These are phyloP conservation scores for Lasioglossum vierecki DNA, from an alignment of 2,888 invertebrate genomes.

Conservation along the genomic window DNA sequence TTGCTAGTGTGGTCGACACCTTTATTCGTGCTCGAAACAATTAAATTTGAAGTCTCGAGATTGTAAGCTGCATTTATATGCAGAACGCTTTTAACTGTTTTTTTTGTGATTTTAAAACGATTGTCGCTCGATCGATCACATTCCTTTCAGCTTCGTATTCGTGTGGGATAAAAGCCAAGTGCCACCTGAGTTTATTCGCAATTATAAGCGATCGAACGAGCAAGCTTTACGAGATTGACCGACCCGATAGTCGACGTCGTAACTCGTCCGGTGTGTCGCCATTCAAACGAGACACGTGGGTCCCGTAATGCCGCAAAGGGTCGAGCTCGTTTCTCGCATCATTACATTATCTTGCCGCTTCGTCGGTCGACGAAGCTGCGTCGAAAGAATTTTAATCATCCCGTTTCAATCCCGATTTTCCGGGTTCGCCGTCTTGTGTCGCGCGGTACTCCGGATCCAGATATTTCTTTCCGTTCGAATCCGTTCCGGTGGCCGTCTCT, in stretches of 20 bases:
- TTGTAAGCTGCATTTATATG: too few relatives aligned
- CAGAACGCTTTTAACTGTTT: too few relatives aligned
- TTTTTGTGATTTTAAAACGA: background rate
- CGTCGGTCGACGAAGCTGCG: background rate
- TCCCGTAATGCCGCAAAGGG: background rate
- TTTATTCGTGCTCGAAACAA: too few relatives aligned
- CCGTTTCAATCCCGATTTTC: constrained; percentile 16
- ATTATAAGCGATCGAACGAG: background rate
- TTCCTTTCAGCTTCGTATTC: background rate
- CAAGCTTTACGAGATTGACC: background rate
- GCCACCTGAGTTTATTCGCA: background rate
- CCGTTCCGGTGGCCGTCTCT: constrained; percentile 28
- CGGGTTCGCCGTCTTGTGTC: background rate
- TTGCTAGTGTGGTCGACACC: too few relatives aligned
- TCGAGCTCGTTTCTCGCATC: constrained; percentile 3
- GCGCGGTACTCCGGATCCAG: constrained; percentile 4
- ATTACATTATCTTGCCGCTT: background rate
- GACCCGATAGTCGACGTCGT: background rate
- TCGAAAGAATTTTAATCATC: constrained; percentile 7
- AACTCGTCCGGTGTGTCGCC: background rate
- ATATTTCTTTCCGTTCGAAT: constrained; percentile 28
- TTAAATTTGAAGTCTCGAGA: too few relatives aligned
- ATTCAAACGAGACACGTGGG: background rate
- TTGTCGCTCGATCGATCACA: background rate
- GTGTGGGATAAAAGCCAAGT: background rate